Evolutionary conservation across 2,888 invertebrate species (phyloP).

Genomic region (Drosophila algonquin): DNA sequence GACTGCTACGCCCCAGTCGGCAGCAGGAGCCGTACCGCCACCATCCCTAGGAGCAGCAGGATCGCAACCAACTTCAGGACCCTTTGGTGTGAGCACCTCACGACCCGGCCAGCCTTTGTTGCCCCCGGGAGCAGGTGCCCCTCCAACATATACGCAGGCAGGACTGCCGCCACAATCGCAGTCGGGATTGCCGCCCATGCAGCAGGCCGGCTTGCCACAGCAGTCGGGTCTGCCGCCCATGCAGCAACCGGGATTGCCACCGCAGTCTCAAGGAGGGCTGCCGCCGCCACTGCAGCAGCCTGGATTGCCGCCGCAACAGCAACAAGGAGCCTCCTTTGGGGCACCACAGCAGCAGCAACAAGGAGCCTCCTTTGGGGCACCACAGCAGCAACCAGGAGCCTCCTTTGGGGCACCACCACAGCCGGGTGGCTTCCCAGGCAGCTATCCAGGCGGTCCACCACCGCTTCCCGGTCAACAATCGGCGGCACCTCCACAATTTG

Average conservation of each 20-base stretch:
- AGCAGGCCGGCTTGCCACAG: constrained; percentile 15
- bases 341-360: constrained; percentile 45
- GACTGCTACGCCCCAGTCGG: constrained; percentile 37
- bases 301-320: constrained; percentile 38
- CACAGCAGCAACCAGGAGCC: constrained; percentile 26
- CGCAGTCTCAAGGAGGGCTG: constrained; percentile 9
- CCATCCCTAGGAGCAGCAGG: not conserved
- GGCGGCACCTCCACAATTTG: constrained; percentile 9
- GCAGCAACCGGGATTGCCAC: constrained; percentile 27
- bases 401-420: constrained; percentile 56
- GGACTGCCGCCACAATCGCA: constrained; percentile 33
- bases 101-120: constrained; percentile 19
- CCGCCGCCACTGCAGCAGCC: constrained; percentile 1
- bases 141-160: constrained; percentile 25
- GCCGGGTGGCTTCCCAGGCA: constrained; percentile 45
- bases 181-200: constrained; percentile 12
- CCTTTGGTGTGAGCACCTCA: not conserved
- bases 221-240: constrained; percentile 11
- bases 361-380: constrained; percentile 39
- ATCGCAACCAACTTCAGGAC: not conserved
- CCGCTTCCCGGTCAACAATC: constrained; percentile 31
- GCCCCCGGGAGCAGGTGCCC: constrained; percentile 30
- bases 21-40: not conserved
- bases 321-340: constrained; percentile 12
- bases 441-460: constrained; percentile 33